Evolutionary conservation across 2,797 vertebrate genomes (phyloP).

Genomic region (Melanogrammus aeglefinus): DNA sequence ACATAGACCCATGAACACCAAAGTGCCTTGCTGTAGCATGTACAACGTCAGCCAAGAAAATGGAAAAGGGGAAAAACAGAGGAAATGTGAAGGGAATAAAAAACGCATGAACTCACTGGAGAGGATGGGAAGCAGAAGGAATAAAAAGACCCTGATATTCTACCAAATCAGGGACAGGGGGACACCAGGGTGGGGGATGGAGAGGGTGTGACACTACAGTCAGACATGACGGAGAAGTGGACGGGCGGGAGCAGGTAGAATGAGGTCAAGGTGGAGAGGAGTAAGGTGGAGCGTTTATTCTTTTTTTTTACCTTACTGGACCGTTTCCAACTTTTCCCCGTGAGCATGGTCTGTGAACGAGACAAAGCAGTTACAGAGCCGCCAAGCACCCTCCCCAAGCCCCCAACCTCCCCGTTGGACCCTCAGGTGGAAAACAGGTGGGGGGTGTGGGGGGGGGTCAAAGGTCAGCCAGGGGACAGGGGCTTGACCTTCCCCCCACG

Average conservation of each 20-base stretch:
- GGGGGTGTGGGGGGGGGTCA: neutral
- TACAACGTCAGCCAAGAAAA: constrained; percentile 58
- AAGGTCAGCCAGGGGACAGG: neutral
- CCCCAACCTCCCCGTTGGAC: constrained; percentile 43
- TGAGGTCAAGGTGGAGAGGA: constrained; percentile 3
- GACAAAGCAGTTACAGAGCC: constrained; percentile 90
- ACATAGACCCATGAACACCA: constrained; percentile 20
- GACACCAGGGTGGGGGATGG: constrained; percentile 30
- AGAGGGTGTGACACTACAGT: constrained; percentile 54
- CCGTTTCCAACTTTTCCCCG: constrained; percentile 99
- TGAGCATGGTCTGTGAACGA: constrained; percentile 97
- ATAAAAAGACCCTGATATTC: constrained; percentile 19
- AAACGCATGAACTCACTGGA: neutral
- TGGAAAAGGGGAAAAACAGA: constrained; percentile 32
- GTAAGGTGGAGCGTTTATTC: constrained; percentile 20
- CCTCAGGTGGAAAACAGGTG: neutral
- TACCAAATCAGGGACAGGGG: constrained; percentile 29
- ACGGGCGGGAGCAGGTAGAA: constrained; percentile 12
- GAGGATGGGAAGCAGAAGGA: neutral
- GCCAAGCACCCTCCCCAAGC: constrained; percentile 36
- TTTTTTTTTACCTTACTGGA: constrained; percentile 96
- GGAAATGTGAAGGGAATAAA: constrained; percentile 22
- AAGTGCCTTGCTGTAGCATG: constrained; percentile 55
- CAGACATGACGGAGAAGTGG: constrained; percentile 21
- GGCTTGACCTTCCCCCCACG: neutral